Evolutionary conservation across 2,888 invertebrate species (phyloP).

Genomic region (Seira sanloemensis): DNA sequence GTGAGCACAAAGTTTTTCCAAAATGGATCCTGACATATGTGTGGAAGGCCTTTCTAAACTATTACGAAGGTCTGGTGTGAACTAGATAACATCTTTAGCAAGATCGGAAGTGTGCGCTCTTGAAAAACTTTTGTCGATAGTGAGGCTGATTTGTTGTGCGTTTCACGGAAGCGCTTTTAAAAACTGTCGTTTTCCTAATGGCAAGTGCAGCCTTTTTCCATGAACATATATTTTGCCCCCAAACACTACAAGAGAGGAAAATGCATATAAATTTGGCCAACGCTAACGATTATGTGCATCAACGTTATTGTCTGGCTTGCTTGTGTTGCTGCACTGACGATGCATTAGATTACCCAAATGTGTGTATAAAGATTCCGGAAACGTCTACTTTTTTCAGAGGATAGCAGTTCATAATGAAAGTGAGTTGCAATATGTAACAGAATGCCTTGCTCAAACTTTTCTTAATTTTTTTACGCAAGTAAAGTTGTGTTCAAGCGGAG

Average conservation of each 20-base stretch:
- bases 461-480: too few species aligned
- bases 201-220: not conserved
- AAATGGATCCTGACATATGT: too few species aligned
- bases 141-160: not conserved
- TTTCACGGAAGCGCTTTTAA: not conserved
- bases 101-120: not conserved
- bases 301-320: not conserved
- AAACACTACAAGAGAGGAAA: not conserved
- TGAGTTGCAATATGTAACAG: too few species aligned
- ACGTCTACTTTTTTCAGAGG: too few species aligned
- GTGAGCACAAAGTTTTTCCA: too few species aligned
- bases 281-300: not conserved
- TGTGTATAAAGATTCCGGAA: too few species aligned
- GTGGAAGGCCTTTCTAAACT: not conserved
- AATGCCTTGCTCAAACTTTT: too few species aligned
- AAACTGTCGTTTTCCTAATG: not conserved
- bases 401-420: too few species aligned
- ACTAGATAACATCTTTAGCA: not conserved
- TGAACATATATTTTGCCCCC: not conserved
- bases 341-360: too few species aligned
- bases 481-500: too few species aligned
- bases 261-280: not conserved
- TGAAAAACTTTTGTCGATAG: not conserved
- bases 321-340: not conserved
- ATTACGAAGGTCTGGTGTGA: not conserved